Evolutionary conservation across 2,888 invertebrate species (phyloP), one percentile per base, ranked within the genome.

Genomic region (Callimorpha dominula): DNA sequence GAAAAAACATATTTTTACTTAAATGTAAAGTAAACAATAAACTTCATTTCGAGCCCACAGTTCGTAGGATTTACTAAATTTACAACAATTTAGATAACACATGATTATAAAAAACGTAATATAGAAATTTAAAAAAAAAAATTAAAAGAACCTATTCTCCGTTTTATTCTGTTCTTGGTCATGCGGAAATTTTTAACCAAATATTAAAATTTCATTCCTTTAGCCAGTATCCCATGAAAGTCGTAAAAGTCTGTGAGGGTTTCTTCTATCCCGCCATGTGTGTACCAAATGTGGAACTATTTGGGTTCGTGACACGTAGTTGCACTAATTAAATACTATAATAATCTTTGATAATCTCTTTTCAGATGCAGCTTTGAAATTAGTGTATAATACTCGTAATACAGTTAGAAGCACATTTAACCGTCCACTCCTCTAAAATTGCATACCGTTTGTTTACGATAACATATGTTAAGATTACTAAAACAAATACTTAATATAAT

Each of bases 141-240:
- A 31, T 31, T 31, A 31, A 31, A 31, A 31, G 31, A 31, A 31
- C 17, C 17, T 9, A 52, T 57, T n/a, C 69, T 70, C 57, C 63
- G 5, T 6, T 17, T 17, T 4, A 17, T 5, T 7, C 5, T 57
- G 3, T 63, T 15, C 3, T 4, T 15, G 14, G 15, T 42, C 7
- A 15, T 63, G 31, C 9, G 42, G 17, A 0, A 15, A n/a, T 43
- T 17, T 64, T 17, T 43, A 46, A 64, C 63, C 5, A n/a, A 42
- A 42, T 42, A 14, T 11, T 20, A 14, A 46, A 65, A 65, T 67
- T 68, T 64, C 42, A 57, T n/a, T 17, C 40, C 9, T n/a, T n/a
- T 40, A 43, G 64, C n/a, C 57, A 67, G 43, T 43, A 17, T 52
- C 68, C 68, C 70, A 70, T 70, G 70, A 64, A 40, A 70, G 50